phyloP scores from a whole-genome alignment of 2,888 invertebrate species.

The Acholoe squamosa region DNA sequence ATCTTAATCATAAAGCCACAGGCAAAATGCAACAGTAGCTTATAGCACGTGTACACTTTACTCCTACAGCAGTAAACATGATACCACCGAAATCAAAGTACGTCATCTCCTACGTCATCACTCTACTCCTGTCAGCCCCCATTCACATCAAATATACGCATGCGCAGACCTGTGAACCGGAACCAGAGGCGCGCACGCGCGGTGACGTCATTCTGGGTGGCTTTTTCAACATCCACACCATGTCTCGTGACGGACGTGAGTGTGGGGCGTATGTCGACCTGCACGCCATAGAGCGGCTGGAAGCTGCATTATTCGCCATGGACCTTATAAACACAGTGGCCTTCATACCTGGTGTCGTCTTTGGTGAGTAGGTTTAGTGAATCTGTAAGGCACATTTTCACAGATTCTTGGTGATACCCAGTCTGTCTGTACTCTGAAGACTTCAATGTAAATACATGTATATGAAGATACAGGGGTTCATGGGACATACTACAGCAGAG shows the following conservation, averaged over 20 bases:
- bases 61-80: too few species aligned
- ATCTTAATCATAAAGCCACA: not conserved
- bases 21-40: not conserved
- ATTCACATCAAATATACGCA: not conserved
- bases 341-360: constrained; percentile 46
- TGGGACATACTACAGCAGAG: too few species aligned
- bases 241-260: constrained; percentile 18
- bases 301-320: constrained; percentile 62
- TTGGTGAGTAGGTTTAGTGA: constrained; percentile 35
- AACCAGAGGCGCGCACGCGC: not conserved
- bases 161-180: constrained; percentile 49
- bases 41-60: not conserved
- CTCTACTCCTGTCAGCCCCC: not conserved
- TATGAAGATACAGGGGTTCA: too few species aligned
- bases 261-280: constrained; percentile 49
- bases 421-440: too few species aligned
- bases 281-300: constrained; percentile 57
- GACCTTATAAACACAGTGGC: constrained; percentile 50
- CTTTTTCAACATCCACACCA: constrained; percentile 61
- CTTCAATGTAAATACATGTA: too few species aligned
- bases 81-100: not conserved
- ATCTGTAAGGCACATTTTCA: too few species aligned
- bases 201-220: constrained; percentile 62
- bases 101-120: not conserved
- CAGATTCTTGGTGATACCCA: too few species aligned